Evolutionary conservation across 2,113 vertebrate genomes (phyloP), one percentile per base, ranked within the genome.

Genomic region (Heloderma charlesbogerti): DNA sequence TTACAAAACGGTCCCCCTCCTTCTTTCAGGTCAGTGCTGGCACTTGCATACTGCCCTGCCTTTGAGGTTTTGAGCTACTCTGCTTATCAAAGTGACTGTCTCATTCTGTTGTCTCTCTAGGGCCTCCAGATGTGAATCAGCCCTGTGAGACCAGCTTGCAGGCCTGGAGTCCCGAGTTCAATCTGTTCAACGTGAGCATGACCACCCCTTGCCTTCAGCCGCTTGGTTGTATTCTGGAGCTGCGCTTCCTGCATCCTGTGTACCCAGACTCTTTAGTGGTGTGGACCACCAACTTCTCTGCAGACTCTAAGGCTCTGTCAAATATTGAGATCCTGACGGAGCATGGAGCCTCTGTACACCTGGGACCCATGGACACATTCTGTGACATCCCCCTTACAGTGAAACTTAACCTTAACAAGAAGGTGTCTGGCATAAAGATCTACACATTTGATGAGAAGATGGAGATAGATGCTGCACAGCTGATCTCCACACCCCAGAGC

Each of bases 131-230:
- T 0, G 99, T 99, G 90, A 98, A 99, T 84, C 98, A 98, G 94
- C 97, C 98, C 2, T 99, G 99, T 29, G 99, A 99, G 91, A 98
- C 98, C 25, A 99, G 99, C 74, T 97, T 99, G 88, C 99, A 98
- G 94, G 98, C 99, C 29, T 99, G 99, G 99, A 99, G 99, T 88
- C 99, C 99, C 0, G 99, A 99, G 94, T 98, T 99, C 4, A 99
- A 98, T 94, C 94, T 99, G 4, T 98, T 98, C 25, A 98, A 99
- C 86, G 98, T 98, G 92, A 99, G 99, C 88, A 98, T 99, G 97
- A 99, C 98, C 0, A 98, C 99, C 3, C 98, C 98, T 0, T 99
- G 99, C 83, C 99, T 98, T 0, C 97, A 98, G 92, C 96, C 96
- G 0, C 97, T 98, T 0, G 99, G 99, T 60, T 99, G 99, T 94